Evolutionary conservation across 2,797 vertebrate species (phyloP), one percentile per base, ranked within the genome.

Genomic region (Sebastes itinus): DNA sequence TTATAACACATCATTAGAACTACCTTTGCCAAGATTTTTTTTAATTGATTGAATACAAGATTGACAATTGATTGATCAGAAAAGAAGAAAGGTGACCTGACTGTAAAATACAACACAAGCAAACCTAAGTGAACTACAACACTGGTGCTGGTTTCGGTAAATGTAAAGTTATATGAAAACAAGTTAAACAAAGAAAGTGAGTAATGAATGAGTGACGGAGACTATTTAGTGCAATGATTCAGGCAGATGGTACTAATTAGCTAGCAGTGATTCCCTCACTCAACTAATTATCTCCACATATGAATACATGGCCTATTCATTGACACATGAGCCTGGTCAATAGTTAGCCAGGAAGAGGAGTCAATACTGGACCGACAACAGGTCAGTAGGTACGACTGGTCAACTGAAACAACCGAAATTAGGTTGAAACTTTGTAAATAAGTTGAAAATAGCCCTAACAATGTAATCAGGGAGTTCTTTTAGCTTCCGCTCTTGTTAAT

Each of bases 311-410:
- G 54, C 87, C 90, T 87, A 72, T 77, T 88, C 88, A 82, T 20
- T 87, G 89, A 91, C 91, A 89, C 87, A 77, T 82, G 74, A 84
- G 70, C 52, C 42, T 22, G 13, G 75, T 89, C 88, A 80, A 91
- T 88, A 86, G 46, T 66, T 32, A 46, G 69, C 28, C 27, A 22
- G 69, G 42, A 6, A 72, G n/a, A 52, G 30, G 66, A 81, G 86
- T 92, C 88, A 66, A 92, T 92, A 87, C 35, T 2, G 71, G 61
- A 85, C 59, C 20, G 68, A 74, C 73, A 78, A 20, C 2, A 62
- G 78, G 77, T 89, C 86, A 72, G 76, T 62, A 61, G 35, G 61
- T 28, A 63, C 58, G 58, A 75, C 73, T 6, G 74, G 80, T 92
- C 81, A 76, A 80, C 73, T 75, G 81, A 86, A 87, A 89, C 54